Base-by-base conservation (phyloP, 2,888 invertebrate species). In the Macropis europaea region DNA sequence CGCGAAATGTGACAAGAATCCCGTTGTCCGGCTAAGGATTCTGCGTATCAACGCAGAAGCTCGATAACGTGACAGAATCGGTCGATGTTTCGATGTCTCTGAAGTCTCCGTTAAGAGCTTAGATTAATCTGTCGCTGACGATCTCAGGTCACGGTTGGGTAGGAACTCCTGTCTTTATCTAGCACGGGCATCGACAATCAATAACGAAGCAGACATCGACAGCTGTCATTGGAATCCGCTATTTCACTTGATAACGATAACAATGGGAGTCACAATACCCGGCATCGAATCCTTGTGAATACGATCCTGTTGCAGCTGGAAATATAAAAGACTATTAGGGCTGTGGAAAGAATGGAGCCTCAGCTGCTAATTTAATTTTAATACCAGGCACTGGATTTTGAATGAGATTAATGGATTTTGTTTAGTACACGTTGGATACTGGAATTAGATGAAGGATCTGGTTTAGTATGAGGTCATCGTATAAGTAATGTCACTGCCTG, bases 171-270 rank as follows among this genome's bases (percentile, higher is more conserved):
- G 3, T 28, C 36, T 59, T 61, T 54, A 72, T 60, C 78, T 62
- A 53, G 43, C 40, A 47, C 50, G 26, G 73, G 50, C 59, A 52
- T 47, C 77, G 71, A 53, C 81, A 61, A 79, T 79, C 79, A 78
- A 78, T 79, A 75, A 72, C 64, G 64, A 70, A 78, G 70, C 64
- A 67, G 62, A 50, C 62, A 66, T 73, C 38, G 59, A 59, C 67
- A 62, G 67, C 62, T 75, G 75, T 69, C 69, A 64, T 70, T 56
- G 72, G 61, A 70, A 70, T 62, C 70, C 62, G 61, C 59, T 56
- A 53, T 74, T 77, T 67, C 63, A 59, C 45, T 53, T 43, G 68
- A 77, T 78, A 74, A 77, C 71, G 62, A 43, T 47, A 59, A 64
- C 74, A 80, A 74, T 70, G 17, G 62, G 61, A 62, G 47, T 64